Percentiles rank a stretch among this genome's conserved stretches.
These are phyloP conservation scores for Lasioglossum baleicum DNA, from an alignment of 1,140 invertebrate species.

Conservation along the genomic window DNA sequence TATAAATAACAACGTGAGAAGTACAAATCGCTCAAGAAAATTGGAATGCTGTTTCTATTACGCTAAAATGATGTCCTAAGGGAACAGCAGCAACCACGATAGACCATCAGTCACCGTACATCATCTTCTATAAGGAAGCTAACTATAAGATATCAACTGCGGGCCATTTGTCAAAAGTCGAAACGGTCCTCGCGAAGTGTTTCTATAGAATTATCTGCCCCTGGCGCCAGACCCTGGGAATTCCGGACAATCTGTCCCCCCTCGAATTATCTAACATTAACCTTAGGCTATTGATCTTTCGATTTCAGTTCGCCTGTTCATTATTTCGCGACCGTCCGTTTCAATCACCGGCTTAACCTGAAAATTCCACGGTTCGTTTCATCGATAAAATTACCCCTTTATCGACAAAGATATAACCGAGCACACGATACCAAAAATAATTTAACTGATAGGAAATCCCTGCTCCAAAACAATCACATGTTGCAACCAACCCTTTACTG, in stretches of 20 bases:
- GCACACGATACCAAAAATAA: neutral
- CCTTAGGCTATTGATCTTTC: conserved; percentile 46
- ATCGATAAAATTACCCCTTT: neutral
- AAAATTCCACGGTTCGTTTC: neutral
- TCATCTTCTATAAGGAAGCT: conserved; percentile 57
- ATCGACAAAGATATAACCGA: neutral
- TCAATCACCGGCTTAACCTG: conserved; percentile 26
- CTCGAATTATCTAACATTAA: conserved; percentile 61
- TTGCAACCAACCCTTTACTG: too few relatives aligned
- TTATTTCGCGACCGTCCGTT: conserved; percentile 34
- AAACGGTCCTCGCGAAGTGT: conserved; percentile 62
- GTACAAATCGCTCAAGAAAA: conserved; percentile 29
- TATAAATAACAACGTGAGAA: conserved; percentile 14
- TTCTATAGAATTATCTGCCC: conserved; percentile 51
- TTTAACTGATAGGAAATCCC: too few relatives aligned
- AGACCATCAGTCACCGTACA: conserved; percentile 68
- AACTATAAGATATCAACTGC: conserved; percentile 62
- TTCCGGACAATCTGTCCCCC: conserved; percentile 57
- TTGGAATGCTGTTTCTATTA: conserved; percentile 52
- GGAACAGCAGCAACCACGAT: conserved; percentile 47
- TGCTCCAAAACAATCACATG: too few relatives aligned
- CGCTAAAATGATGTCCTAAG: conserved; percentile 45
- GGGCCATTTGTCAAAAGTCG: conserved; percentile 72
- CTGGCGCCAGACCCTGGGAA: conserved; percentile 28
- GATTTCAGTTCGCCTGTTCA: conserved; percentile 41